Evolutionary conservation across 2,888 invertebrate species (phyloP).

Genomic region (Polydrusus tereticollis): DNA sequence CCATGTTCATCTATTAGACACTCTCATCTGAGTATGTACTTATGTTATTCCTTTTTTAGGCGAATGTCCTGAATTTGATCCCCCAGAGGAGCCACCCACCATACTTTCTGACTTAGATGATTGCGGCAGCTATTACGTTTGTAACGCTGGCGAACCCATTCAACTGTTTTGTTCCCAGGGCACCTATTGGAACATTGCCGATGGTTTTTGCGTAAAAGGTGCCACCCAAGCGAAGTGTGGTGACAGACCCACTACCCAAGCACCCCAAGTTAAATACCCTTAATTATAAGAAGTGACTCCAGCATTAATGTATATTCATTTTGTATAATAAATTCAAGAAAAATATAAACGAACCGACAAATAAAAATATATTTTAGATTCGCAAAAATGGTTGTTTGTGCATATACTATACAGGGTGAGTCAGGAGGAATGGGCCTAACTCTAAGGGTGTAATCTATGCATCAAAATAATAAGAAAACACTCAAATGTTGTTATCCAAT

Average conservation of each 20-base stretch:
- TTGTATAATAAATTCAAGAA: neutral
- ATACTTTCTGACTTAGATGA: neutral
- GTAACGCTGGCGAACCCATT: neutral
- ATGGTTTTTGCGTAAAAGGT: neutral
- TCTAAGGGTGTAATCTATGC: too few relatives aligned
- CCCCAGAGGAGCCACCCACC: neutral
- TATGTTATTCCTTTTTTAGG: too few relatives aligned
- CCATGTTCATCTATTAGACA: too few relatives aligned
- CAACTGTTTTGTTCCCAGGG: neutral
- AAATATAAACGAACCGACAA: neutral
- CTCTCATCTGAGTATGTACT: neutral
- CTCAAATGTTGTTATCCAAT: too few relatives aligned
- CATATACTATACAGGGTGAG: too few relatives aligned
- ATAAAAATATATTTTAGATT: too few relatives aligned
- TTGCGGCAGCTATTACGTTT: neutral
- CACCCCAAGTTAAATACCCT: neutral
- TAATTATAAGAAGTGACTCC: neutral
- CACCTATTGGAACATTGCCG: neutral
- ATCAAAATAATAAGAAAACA: too few relatives aligned
- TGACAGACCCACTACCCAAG: neutral
- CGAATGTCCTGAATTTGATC: neutral
- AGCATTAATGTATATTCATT: neutral
- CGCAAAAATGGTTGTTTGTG: too few relatives aligned
- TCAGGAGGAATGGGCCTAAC: too few relatives aligned
- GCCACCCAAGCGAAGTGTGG: neutral